Conservation (phyloP, 2,888 invertebrate species). For the Limnephilus lunatus region DNA sequence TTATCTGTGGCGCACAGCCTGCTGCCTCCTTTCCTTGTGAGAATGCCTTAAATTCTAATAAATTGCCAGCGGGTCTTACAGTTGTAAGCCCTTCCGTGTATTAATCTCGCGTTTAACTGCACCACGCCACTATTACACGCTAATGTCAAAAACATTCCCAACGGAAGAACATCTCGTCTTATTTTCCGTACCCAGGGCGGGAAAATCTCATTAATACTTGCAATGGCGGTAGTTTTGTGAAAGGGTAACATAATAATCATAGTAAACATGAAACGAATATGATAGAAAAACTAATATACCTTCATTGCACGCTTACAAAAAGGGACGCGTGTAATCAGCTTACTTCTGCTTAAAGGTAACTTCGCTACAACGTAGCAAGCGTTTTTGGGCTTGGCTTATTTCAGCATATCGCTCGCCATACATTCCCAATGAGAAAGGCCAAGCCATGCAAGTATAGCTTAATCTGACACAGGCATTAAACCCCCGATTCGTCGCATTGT, state of each 20-base stretch:
- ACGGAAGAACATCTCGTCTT: background rate
- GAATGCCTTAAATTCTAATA: constrained; percentile 45
- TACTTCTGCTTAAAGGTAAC: too few species aligned
- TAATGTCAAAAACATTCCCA: background rate
- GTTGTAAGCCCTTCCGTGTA: background rate
- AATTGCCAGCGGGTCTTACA: constrained; percentile 8
- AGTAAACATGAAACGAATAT: background rate
- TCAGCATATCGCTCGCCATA: too few species aligned
- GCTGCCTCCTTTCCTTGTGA: background rate
- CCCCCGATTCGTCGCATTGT: background rate
- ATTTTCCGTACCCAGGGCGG: background rate
- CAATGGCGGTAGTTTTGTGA: background rate
- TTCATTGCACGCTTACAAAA: background rate
- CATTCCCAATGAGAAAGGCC: too few species aligned
- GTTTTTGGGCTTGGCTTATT: too few species aligned
- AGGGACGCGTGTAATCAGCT: background rate
- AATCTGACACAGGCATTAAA: too few species aligned
- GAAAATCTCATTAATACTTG: background rate
- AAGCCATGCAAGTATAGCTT: too few species aligned
- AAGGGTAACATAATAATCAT: background rate
- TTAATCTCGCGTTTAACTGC: constrained; percentile 3
- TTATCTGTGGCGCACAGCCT: constrained; percentile 31
- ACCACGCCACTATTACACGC: background rate
- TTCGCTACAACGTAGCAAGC: too few species aligned
- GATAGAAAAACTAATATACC: background rate